phyloP scores from a whole-genome alignment of 2,888 invertebrate species.

The Limenitis camilla region DNA sequence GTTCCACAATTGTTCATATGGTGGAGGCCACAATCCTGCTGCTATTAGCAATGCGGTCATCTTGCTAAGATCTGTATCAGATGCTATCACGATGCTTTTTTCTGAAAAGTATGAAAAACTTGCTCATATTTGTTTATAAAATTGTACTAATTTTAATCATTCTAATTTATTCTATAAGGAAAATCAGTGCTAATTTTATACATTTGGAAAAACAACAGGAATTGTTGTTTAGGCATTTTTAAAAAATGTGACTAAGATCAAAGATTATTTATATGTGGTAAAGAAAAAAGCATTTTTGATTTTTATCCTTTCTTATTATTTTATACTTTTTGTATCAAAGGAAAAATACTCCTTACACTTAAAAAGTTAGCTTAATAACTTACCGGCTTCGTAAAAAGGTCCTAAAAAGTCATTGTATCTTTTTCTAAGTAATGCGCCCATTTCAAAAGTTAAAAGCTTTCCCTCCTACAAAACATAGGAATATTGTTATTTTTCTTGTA shows the following conservation, averaged over 20 bases:
- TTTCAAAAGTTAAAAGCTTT: constrained; percentile 70
- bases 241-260: too few relatives aligned
- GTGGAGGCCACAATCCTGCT: constrained; percentile 81
- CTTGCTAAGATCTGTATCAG: constrained; percentile 83
- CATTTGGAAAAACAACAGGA: too few relatives aligned
- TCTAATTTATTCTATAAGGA: too few relatives aligned
- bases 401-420: constrained; percentile 70
- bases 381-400: constrained; percentile 57
- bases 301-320: not conserved
- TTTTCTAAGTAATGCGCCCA: constrained; percentile 72
- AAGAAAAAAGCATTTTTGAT: not conserved
- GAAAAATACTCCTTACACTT: not conserved
- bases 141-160: not conserved
- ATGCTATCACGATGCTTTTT: constrained; percentile 71
- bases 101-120: constrained; percentile 30
- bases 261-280: not conserved
- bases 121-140: not conserved
- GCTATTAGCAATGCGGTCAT: constrained; percentile 81
- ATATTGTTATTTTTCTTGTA: constrained; percentile 13
- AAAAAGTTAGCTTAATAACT: constrained; percentile 6
- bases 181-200: too few relatives aligned
- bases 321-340: not conserved
- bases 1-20: constrained; percentile 65
- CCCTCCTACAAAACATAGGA: constrained; percentile 59
- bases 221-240: too few relatives aligned